These are phyloP conservation scores for Hemiprocne comata DNA, from an alignment of 2,113 vertebrate species.

Conservation along the genomic window DNA sequence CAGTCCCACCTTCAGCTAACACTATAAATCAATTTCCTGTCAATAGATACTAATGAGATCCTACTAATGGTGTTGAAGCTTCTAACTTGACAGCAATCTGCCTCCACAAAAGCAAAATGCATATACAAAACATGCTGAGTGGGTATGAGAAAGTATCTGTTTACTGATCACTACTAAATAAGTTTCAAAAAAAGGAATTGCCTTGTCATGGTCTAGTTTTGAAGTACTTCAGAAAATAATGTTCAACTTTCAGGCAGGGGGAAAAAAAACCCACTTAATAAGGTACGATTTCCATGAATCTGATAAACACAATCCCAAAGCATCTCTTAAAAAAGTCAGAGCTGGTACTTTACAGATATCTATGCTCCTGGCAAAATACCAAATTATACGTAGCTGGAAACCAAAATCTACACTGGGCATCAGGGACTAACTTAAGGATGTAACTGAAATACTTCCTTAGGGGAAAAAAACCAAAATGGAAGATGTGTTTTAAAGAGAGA, in stretches of 20 bases:
- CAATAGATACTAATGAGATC: not conserved
- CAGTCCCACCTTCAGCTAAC: not conserved
- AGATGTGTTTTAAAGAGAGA: not conserved
- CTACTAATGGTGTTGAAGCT: not conserved
- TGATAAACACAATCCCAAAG: slow-evolving; percentile 18
- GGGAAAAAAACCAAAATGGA: not conserved
- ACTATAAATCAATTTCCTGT: not conserved
- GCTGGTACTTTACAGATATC: not conserved
- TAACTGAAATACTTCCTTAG: not conserved
- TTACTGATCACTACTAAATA: not conserved
- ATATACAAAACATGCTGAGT: not conserved
- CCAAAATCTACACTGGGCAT: slow-evolving; percentile 26
- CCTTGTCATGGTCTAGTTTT: not conserved
- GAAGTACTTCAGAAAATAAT: not conserved
- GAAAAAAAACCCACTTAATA: not conserved
- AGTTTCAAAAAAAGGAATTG: not conserved
- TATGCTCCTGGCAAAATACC: slow-evolving; percentile 32
- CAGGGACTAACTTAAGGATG: slow-evolving; percentile 5
- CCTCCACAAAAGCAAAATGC: not conserved
- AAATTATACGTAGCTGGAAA: slow-evolving; percentile 41
- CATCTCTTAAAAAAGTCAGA: slow-evolving; percentile 19
- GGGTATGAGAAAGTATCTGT: not conserved
- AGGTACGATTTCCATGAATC: not conserved
- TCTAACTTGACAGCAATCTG: slow-evolving; percentile 14
- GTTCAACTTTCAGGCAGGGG: not conserved